Percentiles rank a stretch among this genome's conserved stretches.
phyloP scores from a whole-genome alignment of 2,888 invertebrate genomes.

The Dioctria linearis region DNA sequence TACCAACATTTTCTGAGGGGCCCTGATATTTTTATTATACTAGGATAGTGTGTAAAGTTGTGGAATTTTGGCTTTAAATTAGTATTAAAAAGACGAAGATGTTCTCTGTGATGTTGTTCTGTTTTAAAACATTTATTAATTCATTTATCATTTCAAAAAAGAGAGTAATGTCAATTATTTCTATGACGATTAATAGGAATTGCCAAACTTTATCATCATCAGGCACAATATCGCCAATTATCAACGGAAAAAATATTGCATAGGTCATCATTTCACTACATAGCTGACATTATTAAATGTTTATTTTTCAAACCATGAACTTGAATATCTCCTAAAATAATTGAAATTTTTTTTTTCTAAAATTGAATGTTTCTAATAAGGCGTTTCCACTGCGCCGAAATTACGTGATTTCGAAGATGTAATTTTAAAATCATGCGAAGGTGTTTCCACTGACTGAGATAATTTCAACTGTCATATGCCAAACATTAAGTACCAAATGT shows the following conservation, averaged over 20 bases:
- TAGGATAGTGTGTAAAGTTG: constrained; percentile 39
- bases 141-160: background rate
- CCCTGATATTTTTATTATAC: constrained; percentile 24
- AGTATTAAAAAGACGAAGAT: constrained; percentile 13
- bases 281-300: constrained; percentile 53
- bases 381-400: no score
- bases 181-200: constrained; percentile 46
- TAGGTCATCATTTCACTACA: constrained; percentile 53
- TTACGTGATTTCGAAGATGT: no score
- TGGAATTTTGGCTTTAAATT: constrained; percentile 37
- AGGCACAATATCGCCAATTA: constrained; percentile 56
- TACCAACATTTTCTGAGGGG: constrained; percentile 34
- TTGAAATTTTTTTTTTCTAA: constrained; percentile 51
- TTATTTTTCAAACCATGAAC: constrained; percentile 29
- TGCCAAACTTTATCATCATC: constrained; percentile 52
- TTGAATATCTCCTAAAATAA: constrained; percentile 15
- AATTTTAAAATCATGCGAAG: no score
- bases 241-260: constrained; percentile 53
- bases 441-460: no score
- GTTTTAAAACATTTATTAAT: background rate
- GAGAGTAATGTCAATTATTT: constrained; percentile 47
- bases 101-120: constrained; percentile 17
- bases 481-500: no score
- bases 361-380: constrained; percentile 50
- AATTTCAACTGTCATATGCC: no score